Evolutionary conservation across 1,140 invertebrate genomes (phyloP).

Genomic region (Bombus turneri): DNA sequence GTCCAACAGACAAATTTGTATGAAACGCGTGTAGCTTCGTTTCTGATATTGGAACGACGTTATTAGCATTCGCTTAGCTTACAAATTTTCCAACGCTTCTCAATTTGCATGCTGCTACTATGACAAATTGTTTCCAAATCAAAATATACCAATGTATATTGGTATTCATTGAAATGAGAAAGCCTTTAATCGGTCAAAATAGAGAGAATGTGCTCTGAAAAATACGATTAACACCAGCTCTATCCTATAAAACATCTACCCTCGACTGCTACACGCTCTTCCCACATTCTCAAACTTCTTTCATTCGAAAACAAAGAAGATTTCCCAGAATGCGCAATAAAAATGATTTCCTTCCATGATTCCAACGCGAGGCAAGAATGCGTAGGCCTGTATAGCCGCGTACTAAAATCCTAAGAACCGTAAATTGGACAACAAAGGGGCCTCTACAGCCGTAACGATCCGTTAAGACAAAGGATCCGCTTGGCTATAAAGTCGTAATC

Average conservation of each 20-base stretch:
- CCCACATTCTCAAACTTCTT: too few relatives aligned
- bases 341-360: neutral
- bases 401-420: conserved; percentile 68
- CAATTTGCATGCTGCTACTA: neutral
- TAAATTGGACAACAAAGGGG: conserved; percentile 76
- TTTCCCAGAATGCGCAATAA: neutral
- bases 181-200: too few relatives aligned
- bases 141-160: too few relatives aligned
- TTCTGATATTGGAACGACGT: too few relatives aligned
- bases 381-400: conserved; percentile 5
- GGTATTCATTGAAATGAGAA: too few relatives aligned
- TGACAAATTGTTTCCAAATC: too few relatives aligned
- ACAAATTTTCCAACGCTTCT: neutral
- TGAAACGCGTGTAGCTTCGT: neutral
- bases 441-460: conserved; percentile 44
- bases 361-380: too few relatives aligned
- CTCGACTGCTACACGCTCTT: too few relatives aligned
- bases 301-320: neutral
- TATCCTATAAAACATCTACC: too few relatives aligned
- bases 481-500: conserved; percentile 77
- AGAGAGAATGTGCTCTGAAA: too few relatives aligned
- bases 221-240: too few relatives aligned
- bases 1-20: neutral
- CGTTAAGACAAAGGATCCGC: conserved; percentile 70
- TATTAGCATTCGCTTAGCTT: too few relatives aligned